Conservation (phyloP, 2,113 vertebrate genomes). For the Myodes glareolus region DNA sequence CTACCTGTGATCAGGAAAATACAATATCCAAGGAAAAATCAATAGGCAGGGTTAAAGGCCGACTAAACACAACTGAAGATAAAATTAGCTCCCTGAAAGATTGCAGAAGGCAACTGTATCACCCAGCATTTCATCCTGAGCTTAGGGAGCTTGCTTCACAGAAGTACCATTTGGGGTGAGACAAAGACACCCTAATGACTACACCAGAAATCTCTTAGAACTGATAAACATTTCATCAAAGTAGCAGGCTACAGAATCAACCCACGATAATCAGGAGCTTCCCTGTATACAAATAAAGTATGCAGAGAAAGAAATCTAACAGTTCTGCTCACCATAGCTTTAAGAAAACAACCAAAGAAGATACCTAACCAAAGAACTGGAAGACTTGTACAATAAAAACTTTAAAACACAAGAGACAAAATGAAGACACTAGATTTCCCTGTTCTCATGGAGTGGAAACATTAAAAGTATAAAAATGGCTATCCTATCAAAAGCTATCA, state of each 20-base stretch:
- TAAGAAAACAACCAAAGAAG: not conserved
- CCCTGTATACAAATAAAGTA: not conserved
- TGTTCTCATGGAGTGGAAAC: no score
- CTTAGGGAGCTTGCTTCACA: not conserved
- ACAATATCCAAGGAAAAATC: not conserved
- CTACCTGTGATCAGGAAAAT: not conserved
- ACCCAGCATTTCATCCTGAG: not conserved
- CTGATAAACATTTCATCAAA: not conserved
- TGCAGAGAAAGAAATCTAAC: not conserved
- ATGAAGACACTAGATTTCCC: not conserved
- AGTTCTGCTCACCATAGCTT: not conserved
- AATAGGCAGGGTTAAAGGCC: not conserved
- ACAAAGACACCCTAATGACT: not conserved
- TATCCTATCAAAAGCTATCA: not conserved
- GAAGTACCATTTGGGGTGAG: not conserved
- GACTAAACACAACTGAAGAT: not conserved
- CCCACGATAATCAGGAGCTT: not conserved
- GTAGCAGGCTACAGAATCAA: not conserved
- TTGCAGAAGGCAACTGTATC: not conserved
- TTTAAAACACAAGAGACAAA: not conserved
- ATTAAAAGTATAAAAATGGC: not conserved
- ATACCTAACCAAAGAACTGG: not conserved
- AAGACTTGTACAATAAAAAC: not conserved
- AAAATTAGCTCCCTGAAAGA: not conserved
- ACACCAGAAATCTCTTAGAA: not conserved